Evolutionary conservation across 2,888 invertebrate genomes (phyloP).

Genomic region (Apamea sordens): DNA sequence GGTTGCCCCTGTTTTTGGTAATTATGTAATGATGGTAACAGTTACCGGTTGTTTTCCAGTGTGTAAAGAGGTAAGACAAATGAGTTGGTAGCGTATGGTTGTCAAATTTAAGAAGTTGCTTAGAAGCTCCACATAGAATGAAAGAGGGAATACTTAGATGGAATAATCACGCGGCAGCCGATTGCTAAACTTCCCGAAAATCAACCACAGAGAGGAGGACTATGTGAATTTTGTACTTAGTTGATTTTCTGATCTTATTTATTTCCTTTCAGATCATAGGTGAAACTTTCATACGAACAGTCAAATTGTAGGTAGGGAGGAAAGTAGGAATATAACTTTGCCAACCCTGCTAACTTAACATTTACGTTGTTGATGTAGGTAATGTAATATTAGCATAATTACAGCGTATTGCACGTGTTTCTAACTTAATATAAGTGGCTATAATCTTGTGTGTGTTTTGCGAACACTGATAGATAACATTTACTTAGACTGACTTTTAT

Average conservation of each 20-base stretch:
- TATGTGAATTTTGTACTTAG: not conserved
- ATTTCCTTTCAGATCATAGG: not conserved
- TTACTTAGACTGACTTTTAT: conserved; percentile 7
- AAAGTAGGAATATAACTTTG: not conserved
- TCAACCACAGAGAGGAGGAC: not conserved
- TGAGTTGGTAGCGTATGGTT: not conserved
- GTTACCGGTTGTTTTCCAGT: conserved; percentile 8
- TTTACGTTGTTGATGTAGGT: conserved; percentile 34
- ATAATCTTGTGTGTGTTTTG: conserved; percentile 26
- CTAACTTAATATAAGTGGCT: conserved; percentile 28
- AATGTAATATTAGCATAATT: conserved; percentile 43
- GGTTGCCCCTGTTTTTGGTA: conserved; percentile 51
- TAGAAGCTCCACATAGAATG: not conserved
- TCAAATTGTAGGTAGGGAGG: not conserved
- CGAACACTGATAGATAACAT: not conserved
- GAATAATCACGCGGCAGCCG: not conserved
- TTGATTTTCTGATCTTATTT: not conserved
- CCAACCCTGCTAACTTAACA: conserved; percentile 52
- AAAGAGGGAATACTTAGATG: not conserved
- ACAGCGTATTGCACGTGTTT: conserved; percentile 43
- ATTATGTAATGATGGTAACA: conserved; percentile 49
- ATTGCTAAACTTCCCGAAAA: not conserved
- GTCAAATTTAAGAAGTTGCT: not conserved
- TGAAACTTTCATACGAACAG: not conserved
- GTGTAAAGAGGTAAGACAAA: not conserved